Evolutionary conservation across 2,888 invertebrate genomes (phyloP).

Genomic region (Hirtodrosophila cameraria): DNA sequence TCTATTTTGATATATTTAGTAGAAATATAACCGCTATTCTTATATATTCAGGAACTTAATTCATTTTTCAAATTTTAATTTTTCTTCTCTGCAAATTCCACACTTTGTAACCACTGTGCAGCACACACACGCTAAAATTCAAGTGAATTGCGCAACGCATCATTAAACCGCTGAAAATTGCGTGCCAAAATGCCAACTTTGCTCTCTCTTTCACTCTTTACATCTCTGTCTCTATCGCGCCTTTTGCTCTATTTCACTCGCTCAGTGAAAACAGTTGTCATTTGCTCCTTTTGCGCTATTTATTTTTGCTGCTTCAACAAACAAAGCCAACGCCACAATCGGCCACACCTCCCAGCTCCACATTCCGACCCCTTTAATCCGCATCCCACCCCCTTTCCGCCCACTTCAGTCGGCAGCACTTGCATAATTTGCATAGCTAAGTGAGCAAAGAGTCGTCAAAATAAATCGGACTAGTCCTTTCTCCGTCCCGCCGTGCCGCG

Average conservation of each 20-base stretch:
- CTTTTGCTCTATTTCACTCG: not conserved
- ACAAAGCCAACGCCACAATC: conserved; percentile 59
- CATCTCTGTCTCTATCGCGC: not conserved
- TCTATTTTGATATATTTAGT: no score
- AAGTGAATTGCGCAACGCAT: conserved; percentile 46
- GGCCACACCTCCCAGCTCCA: conserved; percentile 1
- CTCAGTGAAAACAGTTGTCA: conserved; percentile 45
- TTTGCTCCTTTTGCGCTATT: conserved; percentile 65
- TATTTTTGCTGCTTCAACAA: conserved; percentile 77
- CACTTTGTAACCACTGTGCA: conserved; percentile 17
- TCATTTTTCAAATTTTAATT: no score
- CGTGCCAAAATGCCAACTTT: conserved; percentile 43
- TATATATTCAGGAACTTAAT: no score
- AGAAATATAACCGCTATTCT: no score
- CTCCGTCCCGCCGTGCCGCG: not conserved
- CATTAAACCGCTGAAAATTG: conserved; percentile 62
- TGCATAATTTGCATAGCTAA: conserved; percentile 75
- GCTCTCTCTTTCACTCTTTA: not conserved
- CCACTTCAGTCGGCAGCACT: conserved; percentile 13
- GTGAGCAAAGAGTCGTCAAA: conserved; percentile 60
- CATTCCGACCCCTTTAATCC: not conserved
- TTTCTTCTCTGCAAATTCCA: not conserved
- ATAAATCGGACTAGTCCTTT: conserved; percentile 45
- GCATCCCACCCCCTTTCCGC: not conserved
- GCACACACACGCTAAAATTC: not conserved